Conservation (phyloP, 2,888 invertebrate species). For the Meloe dianella region DNA sequence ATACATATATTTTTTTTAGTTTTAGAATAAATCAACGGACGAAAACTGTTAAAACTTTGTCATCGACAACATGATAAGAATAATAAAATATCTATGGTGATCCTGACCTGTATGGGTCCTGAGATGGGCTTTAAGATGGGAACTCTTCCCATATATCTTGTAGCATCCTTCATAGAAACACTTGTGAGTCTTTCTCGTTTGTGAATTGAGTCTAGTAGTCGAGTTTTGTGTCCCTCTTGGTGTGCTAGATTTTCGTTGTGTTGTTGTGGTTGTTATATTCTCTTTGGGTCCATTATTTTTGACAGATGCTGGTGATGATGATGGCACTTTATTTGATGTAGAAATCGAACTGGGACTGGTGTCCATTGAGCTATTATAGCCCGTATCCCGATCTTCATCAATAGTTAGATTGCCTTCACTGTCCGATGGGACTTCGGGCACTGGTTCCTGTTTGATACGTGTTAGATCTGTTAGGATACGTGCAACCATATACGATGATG, state of each 20-base stretch:
- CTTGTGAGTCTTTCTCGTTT: conserved; percentile 63
- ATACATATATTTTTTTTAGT: background rate
- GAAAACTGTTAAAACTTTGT: conserved; percentile 4
- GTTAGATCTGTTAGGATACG: conserved; percentile 68
- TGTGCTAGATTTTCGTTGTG: conserved; percentile 40
- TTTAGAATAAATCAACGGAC: background rate
- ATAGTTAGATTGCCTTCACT: conserved; percentile 51
- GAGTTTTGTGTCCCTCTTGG: background rate
- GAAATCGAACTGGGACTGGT: conserved; percentile 34
- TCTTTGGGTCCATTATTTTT: conserved; percentile 1
- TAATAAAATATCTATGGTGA: background rate
- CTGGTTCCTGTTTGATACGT: conserved; percentile 65
- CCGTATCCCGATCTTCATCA: conserved; percentile 49
- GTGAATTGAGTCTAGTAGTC: conserved; percentile 39
- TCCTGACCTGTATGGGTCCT: conserved; percentile 69
- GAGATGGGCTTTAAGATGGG: conserved; percentile 70
- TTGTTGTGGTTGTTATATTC: conserved; percentile 14
- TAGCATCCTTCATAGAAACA: conserved; percentile 67
- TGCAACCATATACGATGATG: conserved; percentile 65
- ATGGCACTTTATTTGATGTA: conserved; percentile 29
- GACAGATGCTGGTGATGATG: conserved; percentile 11
- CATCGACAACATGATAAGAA: background rate
- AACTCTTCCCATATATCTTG: conserved; percentile 71
- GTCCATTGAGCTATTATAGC: conserved; percentile 46
- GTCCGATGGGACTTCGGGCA: conserved; percentile 59